Percentiles rank a stretch among this genome's conserved stretches.
Evolutionary conservation across 2,797 vertebrate species (phyloP).

Genomic region (Sciurus vulgaris): DNA sequence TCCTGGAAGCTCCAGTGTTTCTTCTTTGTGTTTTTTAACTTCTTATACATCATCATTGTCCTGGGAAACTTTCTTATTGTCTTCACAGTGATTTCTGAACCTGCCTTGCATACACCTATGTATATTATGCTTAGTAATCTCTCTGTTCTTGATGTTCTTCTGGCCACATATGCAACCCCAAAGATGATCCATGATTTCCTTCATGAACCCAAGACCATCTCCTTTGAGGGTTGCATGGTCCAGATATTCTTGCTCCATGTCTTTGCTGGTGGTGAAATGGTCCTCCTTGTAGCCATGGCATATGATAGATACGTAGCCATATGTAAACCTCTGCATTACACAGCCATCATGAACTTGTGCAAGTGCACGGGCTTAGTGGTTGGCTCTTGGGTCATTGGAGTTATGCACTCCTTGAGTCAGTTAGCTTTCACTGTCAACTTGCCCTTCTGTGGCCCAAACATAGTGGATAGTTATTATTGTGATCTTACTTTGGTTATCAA

Average conservation of each 20-base stretch:
- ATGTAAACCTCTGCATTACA: slow-evolving; percentile 71
- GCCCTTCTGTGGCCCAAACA: slow-evolving; percentile 67
- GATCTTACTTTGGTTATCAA: slow-evolving; percentile 73
- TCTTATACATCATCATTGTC: slow-evolving; percentile 62
- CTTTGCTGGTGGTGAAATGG: slow-evolving; percentile 74
- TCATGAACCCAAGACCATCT: slow-evolving; percentile 67
- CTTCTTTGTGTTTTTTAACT: slow-evolving; percentile 67
- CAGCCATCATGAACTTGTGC: slow-evolving; percentile 64
- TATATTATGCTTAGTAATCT: slow-evolving; percentile 77
- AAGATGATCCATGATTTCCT: slow-evolving; percentile 70
- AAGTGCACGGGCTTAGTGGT: slow-evolving; percentile 52
- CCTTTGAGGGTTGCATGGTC: slow-evolving; percentile 73
- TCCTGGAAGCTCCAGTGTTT: slow-evolving; percentile 57
- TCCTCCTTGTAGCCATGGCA: slow-evolving; percentile 75
- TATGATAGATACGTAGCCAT: slow-evolving; percentile 73
- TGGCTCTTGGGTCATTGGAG: slow-evolving; percentile 51
- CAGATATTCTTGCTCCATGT: slow-evolving; percentile 78
- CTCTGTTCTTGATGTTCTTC: slow-evolving; percentile 71
- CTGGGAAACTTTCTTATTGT: slow-evolving; percentile 74
- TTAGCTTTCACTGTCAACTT: slow-evolving; percentile 67
- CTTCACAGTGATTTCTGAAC: slow-evolving; percentile 65
- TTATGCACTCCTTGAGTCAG: slow-evolving; percentile 62
- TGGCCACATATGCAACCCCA: slow-evolving; percentile 71
- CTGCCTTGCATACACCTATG: slow-evolving; percentile 73
- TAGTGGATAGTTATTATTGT: slow-evolving; percentile 70